Base-by-base conservation (phyloP, 2,888 invertebrate species). In the Xestia xanthographa region DNA sequence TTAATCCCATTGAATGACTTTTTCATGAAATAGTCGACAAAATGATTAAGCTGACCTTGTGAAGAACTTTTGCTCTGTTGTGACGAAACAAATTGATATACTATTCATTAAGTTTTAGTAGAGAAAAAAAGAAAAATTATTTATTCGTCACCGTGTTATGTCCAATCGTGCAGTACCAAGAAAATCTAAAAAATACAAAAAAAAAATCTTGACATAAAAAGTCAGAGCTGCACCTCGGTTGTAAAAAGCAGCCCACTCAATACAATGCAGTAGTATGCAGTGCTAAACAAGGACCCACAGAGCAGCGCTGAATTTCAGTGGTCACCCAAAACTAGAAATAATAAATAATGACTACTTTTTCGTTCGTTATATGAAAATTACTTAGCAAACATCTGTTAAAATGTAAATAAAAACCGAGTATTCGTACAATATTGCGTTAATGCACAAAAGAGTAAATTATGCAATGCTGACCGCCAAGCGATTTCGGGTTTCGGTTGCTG, bases 371-470 rank as follows among this genome's bases (percentile, higher is more conserved):
- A 17, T 56, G 26, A 56, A 56, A 56, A 56, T 56, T 56, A 56
- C 9, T 63, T 48, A 38, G 5, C 22, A n/a, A 48, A 34, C 56
- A 45, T 71, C 14, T 14, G 34, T 41, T n/a, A 9, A 34, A 79
- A 72, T 65, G 20, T 41, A 69, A 73, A 72, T 82, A 75, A 78
- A 75, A 74, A 48, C 48, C 14, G 6, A 60, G 38, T n/a, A 58
- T 70, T 63, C 62, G 72, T 66, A 85, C 86, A 87, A 85, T 87
- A 83, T 89, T 81, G 81, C 76, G 76, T 86, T 87, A 86, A 84
- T 86, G 71, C 77, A 87, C 83, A 86, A 89, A 84, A 82, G 79
- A 79, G 74, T 86, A 84, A 88, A 90, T 89, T 90, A 90, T 88
- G 86, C 87, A 85, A 41, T 56, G 79, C 78, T 72, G 80, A 86